Base-by-base conservation (phyloP, 2,888 invertebrate genomes). In the Ichneumon xanthorius region DNA sequence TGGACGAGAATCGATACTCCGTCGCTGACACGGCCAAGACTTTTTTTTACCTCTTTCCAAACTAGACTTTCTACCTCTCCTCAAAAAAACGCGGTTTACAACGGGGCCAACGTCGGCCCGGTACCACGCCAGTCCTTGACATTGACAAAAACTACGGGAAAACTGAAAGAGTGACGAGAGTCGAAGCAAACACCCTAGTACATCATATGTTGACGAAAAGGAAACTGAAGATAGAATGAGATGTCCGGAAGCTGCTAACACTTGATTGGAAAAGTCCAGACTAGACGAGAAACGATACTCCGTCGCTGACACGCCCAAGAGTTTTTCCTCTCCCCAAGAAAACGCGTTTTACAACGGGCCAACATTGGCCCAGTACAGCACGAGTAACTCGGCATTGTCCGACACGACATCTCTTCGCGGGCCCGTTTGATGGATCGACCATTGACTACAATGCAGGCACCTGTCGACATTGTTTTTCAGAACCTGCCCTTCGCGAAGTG, bases 191-290 rank as follows among this genome's bases (percentile, higher is more conserved):
- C 22, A 68, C 22, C 58, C 26, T 11, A 48, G 65, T 58, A 76
- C 58, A 48, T 58, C 40, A 67, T 37, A 67, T 37, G 16, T 58
- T 50, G 67, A 77, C 37, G 63, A 48, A 77, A 70, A 72, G 26
- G n/a, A n/a, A 30, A 45, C 22, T 14, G 26, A 40, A 19, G 58
- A 40, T 16, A 19, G 16, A 14, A 22, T 3, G 48, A 45, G 63
- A 73, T 9, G 14, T 26, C 6, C 30, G 40, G 58, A 75, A n/a
- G 71, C 53, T 22, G 26, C 53, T 16, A 53, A 40, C 40, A 50
- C 58, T 37, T 53, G 37, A 70, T 63, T 65, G 63, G 55, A 72
- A 45, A 50, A 71, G 63, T 61, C 7, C 33, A 70, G 63, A 48
- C 37, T 19, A 4, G n/a, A 71, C 50, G 70, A 63, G n/a, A 14